These are phyloP conservation scores for Apamea monoglypha DNA, from an alignment of 2,888 invertebrate species.

Conservation along the genomic window DNA sequence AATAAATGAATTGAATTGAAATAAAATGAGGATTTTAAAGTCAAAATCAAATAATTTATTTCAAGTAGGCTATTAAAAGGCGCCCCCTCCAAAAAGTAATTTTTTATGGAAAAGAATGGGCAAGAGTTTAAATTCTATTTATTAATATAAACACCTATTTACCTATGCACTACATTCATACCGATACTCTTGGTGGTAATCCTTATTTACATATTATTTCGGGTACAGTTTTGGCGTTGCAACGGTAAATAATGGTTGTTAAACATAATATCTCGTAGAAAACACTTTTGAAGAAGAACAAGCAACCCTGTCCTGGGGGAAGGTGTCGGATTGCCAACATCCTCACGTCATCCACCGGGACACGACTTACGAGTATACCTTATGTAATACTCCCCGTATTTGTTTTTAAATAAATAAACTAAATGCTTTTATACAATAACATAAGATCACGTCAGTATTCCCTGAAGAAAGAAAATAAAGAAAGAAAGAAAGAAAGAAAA, in stretches of 20 bases:
- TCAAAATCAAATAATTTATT: no score
- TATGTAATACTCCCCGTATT: neutral
- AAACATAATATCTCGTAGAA: constrained; percentile 40
- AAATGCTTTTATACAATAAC: neutral
- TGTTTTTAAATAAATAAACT: constrained; percentile 1
- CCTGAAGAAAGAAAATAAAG: no score
- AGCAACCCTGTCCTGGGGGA: constrained; percentile 19
- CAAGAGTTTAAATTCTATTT: neutral
- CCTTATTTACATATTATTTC: constrained; percentile 31
- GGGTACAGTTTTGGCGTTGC: neutral
- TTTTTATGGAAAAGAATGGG: neutral
- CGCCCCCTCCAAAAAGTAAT: neutral
- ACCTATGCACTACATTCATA: neutral
- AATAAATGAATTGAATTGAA: no score
- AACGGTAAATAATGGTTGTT: constrained; percentile 37
- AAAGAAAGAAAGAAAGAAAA: no score
- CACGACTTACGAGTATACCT: neutral
- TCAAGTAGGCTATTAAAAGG: no score
- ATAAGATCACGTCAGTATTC: neutral
- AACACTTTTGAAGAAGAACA: constrained; percentile 32
- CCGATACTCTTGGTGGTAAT: neutral
- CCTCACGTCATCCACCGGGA: constrained; percentile 30
- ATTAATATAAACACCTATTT: neutral
- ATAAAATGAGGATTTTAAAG: no score
- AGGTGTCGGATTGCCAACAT: constrained; percentile 37